Base-by-base conservation (phyloP, 1,140 invertebrate genomes). In the Bicyclus anynana region DNA sequence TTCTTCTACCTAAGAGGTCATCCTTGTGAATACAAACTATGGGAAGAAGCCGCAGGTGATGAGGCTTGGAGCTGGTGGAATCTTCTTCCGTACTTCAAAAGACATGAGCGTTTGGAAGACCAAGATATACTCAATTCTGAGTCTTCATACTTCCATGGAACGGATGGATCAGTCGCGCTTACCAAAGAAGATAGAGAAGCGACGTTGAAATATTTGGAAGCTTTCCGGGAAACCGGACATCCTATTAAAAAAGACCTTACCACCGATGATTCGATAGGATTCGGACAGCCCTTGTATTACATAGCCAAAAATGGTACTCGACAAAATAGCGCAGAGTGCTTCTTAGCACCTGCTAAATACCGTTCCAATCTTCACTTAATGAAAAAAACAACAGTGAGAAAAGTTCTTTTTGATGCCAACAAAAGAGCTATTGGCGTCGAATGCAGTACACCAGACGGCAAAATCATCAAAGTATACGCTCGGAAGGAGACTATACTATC, bases 21-120 rank as follows among this genome's bases (percentile, higher is more conserved):
- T 55, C 54, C 59, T 1, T 16, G 40, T 1, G 66, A 93, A 67
- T 93, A 95, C 71, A 67, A 90, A 7, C 94, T 92, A 92, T 80
- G 74, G 89, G 74, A 69, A 49, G 23, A 58, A 89, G 52, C 0
- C 94, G 94, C 65, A 74, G 83, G 0, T 92, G 94, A 76, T 26
- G 9, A 42, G 0, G 50, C 60, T 0, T 97, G 96, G 96, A 91
- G 91, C 5, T 97, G 94, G 80, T 90, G 94, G 2, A 92, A 94
- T 17, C 89, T 23, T 2, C 69, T 72, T 3, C 46, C 51, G 44
- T 74, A 70, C 47, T 72, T 72, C n/a, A 67, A 53, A 6, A 77
- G 70, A 49, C 69, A 59, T 40, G 72, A 77, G 62, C 40, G 54
- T 14, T 18, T 74, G 13, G 42, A 51, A 18, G 69, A 66, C 38